Conservation (phyloP, 2,888 invertebrate genomes). For the Halictus quadricinctus region DNA sequence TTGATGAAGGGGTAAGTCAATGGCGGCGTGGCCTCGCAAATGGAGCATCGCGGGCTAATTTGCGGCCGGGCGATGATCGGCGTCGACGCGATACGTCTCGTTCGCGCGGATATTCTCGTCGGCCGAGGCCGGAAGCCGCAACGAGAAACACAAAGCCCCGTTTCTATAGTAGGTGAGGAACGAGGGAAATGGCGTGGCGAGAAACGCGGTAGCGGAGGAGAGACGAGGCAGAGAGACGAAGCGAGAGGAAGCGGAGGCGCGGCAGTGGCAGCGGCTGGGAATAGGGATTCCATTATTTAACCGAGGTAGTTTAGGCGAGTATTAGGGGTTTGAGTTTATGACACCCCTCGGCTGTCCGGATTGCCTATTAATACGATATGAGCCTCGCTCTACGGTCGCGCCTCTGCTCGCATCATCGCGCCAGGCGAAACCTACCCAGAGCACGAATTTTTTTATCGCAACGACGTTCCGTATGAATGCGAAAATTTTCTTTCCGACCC, state of each 20-base stretch:
- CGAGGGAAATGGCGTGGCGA: constrained; percentile 56
- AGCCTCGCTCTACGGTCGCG: constrained; percentile 75
- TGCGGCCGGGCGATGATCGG: constrained; percentile 26
- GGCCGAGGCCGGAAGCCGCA: constrained; percentile 45
- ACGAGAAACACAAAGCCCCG: constrained; percentile 64
- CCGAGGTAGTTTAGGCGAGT: constrained; percentile 82
- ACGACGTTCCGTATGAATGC: constrained; percentile 64
- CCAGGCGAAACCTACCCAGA: constrained; percentile 50
- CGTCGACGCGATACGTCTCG: constrained; percentile 36
- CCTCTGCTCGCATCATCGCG: constrained; percentile 63
- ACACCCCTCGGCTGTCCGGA: constrained; percentile 82
- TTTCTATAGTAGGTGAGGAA: constrained; percentile 46
- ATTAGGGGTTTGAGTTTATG: constrained; percentile 83
- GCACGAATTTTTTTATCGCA: constrained; percentile 68
- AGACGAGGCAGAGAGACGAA: constrained; percentile 11
- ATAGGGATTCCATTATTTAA: constrained; percentile 82
- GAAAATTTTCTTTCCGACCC: constrained; percentile 45
- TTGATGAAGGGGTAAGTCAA: not conserved
- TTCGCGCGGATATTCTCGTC: constrained; percentile 38
- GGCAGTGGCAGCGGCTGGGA: constrained; percentile 65
- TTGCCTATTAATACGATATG: constrained; percentile 83
- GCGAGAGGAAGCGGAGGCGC: not conserved
- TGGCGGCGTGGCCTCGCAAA: constrained; percentile 19
- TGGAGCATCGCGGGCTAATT: constrained; percentile 49
- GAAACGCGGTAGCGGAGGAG: constrained; percentile 45